These are phyloP conservation scores for Ovis aries DNA, from an alignment of 2,113 vertebrate genomes.

Conservation along the genomic window DNA sequence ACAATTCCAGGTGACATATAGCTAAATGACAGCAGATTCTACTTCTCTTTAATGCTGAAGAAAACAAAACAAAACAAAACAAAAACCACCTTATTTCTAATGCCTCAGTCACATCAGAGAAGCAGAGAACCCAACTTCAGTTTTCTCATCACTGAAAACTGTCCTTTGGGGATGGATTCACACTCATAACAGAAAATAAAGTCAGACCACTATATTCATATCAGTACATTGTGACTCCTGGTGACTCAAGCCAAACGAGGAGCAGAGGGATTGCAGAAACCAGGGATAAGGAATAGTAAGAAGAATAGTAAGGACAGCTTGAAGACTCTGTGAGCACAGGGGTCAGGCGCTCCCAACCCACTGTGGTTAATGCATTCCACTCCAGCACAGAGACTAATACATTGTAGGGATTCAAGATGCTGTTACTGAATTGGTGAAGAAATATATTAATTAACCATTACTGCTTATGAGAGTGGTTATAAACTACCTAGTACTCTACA, in stretches of 20 bases:
- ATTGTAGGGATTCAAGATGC: not conserved
- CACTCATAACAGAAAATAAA: not conserved
- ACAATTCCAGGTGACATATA: not conserved
- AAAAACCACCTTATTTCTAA: not conserved
- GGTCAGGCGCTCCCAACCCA: not conserved
- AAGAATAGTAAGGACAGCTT: not conserved
- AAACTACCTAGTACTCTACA: not conserved
- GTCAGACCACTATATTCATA: not conserved
- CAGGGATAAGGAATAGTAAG: not conserved
- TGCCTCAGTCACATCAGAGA: not conserved
- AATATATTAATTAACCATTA: not conserved
- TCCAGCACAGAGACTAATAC: not conserved
- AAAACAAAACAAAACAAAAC: not conserved
- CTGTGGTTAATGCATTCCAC: not conserved
- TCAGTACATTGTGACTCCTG: not conserved
- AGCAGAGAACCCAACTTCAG: not conserved
- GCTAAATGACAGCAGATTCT: not conserved
- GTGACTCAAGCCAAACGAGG: not conserved
- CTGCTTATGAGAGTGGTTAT: not conserved
- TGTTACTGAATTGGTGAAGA: not conserved
- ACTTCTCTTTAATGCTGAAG: not conserved
- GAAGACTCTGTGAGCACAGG: not conserved
- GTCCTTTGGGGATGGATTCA: not conserved
- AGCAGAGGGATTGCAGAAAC: not conserved
- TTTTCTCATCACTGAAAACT: slow-evolving; percentile 1